Base-by-base conservation (phyloP, 2,113 vertebrate genomes). In the Menura novaehollandiae region DNA sequence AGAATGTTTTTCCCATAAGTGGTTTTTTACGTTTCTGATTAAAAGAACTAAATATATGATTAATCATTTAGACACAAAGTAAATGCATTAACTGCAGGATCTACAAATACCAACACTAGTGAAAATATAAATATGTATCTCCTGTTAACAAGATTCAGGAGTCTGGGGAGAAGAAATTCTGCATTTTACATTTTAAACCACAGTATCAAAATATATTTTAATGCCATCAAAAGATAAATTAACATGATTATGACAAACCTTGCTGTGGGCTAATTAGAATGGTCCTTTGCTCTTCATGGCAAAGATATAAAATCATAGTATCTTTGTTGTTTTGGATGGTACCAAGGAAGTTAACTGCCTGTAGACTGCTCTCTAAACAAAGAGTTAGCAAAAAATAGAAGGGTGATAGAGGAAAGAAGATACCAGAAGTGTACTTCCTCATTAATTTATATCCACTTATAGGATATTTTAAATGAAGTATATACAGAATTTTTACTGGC, bases 111-210 rank as follows among this genome's bases (percentile, higher is more conserved):
- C 18, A 89, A 15, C 58, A 71, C 14, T n/a, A 71, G 17, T 56
- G 41, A 55, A 91, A 88, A 84, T 49, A 85, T 83, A 90, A 93
- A 94, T 85, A 86, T 55, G 53, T 37, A 89, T 94, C 53, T 86
- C 55, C 27, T 71, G 12, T 18, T 85, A 91, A 77, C 10, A 85
- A 92, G 35, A 71, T 68, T 81, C 33, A 84, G 30, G 26, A 76
- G 37, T 84, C 76, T 68, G 44, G 6, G 15, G 17, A 80, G 67
- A 80, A 81, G 91, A 81, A 78, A 77, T 8, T 66, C 47, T 84
- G 19, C 35, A 58, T 67, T 94, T 91, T 85, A 66, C n/a, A 59
- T 75, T 74, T 78, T 56, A 35, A 96, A 81, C 24, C 15, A 71
- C 26, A 77, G 12, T 46, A 68, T 77, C 21, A 63, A 86, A 78